Conservation (phyloP, 2,888 invertebrate genomes). For the Drosophila quinaria region DNA sequence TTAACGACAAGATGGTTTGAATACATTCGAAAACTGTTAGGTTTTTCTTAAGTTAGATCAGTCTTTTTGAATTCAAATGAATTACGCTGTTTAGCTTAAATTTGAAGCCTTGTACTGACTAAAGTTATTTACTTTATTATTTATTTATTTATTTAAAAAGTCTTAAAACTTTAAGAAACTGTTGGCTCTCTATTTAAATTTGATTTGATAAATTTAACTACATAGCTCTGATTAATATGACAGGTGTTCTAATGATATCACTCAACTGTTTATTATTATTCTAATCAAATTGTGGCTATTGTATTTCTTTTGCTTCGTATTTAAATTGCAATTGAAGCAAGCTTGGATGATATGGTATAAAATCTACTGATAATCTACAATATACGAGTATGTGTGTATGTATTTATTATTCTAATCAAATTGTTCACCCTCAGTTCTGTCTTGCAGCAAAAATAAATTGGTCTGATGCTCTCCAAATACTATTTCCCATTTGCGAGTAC, state of each 20-base stretch:
- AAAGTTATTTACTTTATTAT: too few relatives aligned
- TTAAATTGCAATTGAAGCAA: neutral
- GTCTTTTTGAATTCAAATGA: neutral
- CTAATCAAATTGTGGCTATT: too few relatives aligned
- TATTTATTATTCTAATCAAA: conserved; percentile 24
- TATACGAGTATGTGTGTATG: neutral
- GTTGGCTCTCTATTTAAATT: too few relatives aligned
- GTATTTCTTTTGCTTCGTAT: neutral
- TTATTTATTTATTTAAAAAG: too few relatives aligned
- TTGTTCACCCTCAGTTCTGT: neutral
- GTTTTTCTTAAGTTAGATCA: too few relatives aligned
- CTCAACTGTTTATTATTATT: too few relatives aligned
- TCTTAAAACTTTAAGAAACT: too few relatives aligned
- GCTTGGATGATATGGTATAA: neutral
- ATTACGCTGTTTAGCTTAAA: neutral
- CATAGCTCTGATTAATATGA: too few relatives aligned
- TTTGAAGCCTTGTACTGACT: neutral
- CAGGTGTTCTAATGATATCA: too few relatives aligned
- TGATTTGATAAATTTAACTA: too few relatives aligned
- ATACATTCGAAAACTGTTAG: too few relatives aligned
- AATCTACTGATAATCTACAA: conserved; percentile 1
- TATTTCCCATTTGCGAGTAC: neutral
- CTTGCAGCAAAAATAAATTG: conserved; percentile 13
- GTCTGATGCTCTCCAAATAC: conserved; percentile 7
- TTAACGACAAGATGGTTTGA: neutral